These are phyloP conservation scores for Poecilia gillii DNA, from an alignment of 2,797 vertebrate genomes.

Conservation along the genomic window DNA sequence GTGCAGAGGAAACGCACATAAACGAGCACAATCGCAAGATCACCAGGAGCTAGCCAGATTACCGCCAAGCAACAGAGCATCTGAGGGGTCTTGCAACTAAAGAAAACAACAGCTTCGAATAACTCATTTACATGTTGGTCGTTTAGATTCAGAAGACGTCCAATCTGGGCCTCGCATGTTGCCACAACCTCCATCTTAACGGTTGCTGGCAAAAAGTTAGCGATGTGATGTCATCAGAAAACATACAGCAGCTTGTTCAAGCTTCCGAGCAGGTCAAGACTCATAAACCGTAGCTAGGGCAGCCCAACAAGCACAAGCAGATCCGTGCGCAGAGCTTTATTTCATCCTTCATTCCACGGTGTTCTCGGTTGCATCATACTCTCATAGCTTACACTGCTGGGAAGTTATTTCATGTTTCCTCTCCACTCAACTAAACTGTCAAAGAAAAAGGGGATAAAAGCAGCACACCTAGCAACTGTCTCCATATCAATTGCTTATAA, in stretches of 20 bases:
- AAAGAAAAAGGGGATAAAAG: neutral
- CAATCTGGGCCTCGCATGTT: neutral
- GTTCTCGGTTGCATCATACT: constrained; percentile 39
- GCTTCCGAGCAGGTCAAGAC: constrained; percentile 48
- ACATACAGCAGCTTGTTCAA: constrained; percentile 8
- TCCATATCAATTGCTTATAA: constrained; percentile 17
- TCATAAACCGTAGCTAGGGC: constrained; percentile 35
- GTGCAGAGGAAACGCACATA: constrained; percentile 43
- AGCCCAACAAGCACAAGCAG: constrained; percentile 25
- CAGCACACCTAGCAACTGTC: constrained; percentile 16
- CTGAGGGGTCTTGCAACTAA: constrained; percentile 1
- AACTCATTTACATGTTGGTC: neutral
- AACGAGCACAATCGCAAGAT: neutral
- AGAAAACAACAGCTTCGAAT: neutral
- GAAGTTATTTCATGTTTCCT: constrained; percentile 25
- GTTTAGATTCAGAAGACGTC: neutral
- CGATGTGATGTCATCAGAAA: constrained; percentile 35
- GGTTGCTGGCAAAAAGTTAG: constrained; percentile 29
- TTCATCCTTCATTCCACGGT: constrained; percentile 34
- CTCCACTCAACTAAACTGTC: constrained; percentile 2
- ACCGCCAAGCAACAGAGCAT: neutral
- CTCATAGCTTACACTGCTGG: constrained; percentile 7
- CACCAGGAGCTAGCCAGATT: constrained; percentile 25
- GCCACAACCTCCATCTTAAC: constrained; percentile 4
- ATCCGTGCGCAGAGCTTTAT: constrained; percentile 28